A percentile compares a stretch with the other conserved stretches of the same genome.
These are phyloP conservation scores for Thelaira solivaga DNA, from an alignment of 2,888 invertebrate genomes.

Conservation along the genomic window DNA sequence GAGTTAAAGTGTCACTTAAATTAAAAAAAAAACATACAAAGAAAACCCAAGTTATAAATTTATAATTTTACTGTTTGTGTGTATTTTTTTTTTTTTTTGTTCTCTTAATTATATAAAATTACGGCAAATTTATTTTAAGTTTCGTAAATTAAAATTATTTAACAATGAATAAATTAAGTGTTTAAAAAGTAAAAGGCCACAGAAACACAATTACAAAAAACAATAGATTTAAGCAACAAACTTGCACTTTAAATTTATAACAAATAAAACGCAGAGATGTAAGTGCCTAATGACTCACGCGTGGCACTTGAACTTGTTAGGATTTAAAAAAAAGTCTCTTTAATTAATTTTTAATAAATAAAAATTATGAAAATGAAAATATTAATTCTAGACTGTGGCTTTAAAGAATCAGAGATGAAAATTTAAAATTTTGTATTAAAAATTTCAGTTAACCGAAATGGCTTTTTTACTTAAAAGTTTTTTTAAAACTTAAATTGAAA, in stretches of 20 bases:
- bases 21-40: neutral
- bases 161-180: neutral
- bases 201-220: neutral
- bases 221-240: conserved; percentile 25
- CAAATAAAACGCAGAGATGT: neutral
- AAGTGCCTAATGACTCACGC: too few relatives aligned
- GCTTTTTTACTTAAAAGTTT: too few relatives aligned
- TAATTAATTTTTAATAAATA: too few relatives aligned
- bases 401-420: too few relatives aligned
- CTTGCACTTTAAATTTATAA: neutral
- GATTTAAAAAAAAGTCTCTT: too few relatives aligned
- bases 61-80: neutral
- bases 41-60: neutral
- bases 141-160: neutral
- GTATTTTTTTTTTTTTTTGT: too few relatives aligned
- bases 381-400: too few relatives aligned
- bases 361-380: too few relatives aligned
- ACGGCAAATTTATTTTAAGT: neutral
- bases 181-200: neutral
- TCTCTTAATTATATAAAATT: conserved; percentile 16
- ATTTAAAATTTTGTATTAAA: too few relatives aligned
- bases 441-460: too few relatives aligned
- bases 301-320: too few relatives aligned
- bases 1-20: neutral
- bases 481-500: too few relatives aligned